A percentile compares a stretch with the other conserved stretches of the same genome.
These are phyloP conservation scores for Avahi laniger DNA, from an alignment of 2,797 vertebrate species.

Conservation along the genomic window DNA sequence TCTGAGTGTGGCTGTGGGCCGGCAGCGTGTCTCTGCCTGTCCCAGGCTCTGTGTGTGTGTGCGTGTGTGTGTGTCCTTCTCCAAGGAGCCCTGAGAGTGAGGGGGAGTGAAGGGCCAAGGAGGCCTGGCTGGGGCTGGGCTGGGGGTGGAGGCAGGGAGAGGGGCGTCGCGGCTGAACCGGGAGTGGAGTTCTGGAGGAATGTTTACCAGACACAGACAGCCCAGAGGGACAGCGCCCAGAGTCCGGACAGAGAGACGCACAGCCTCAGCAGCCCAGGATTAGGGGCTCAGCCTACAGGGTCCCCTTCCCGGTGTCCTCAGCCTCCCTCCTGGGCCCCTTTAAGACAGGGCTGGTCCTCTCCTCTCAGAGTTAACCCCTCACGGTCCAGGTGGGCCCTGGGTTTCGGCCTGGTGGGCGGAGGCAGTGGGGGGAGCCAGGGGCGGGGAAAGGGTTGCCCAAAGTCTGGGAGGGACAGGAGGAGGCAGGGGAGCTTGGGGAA, in stretches of 20 bases:
- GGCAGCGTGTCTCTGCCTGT: slow-evolving; percentile 62
- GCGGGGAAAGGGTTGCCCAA: slow-evolving; percentile 45
- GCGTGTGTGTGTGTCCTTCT: background rate
- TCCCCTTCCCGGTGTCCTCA: background rate
- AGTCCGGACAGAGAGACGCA: fast-evolving
- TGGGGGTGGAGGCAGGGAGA: slow-evolving; percentile 47
- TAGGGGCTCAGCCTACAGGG: background rate
- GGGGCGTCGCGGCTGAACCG: background rate
- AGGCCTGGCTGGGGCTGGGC: slow-evolving; percentile 47
- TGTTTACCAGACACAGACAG: slow-evolving; percentile 68
- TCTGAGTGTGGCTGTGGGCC: background rate
- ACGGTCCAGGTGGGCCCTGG: slow-evolving; percentile 57
- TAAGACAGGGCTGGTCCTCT: slow-evolving; percentile 63
- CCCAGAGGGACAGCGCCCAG: slow-evolving; percentile 65
- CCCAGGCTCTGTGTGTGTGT: background rate
- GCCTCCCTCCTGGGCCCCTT: slow-evolving; percentile 63
- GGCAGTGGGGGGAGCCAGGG: slow-evolving; percentile 46
- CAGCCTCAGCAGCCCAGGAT: background rate
- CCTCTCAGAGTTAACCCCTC: slow-evolving; percentile 63
- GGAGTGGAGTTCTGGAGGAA: slow-evolving; percentile 64
- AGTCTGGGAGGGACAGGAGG: slow-evolving; percentile 44
- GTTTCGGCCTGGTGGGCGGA: slow-evolving; percentile 58
- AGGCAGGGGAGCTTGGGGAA: slow-evolving; percentile 38
- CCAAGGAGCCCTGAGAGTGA: background rate
- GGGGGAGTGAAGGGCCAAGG: slow-evolving; percentile 11